phyloP scores from a whole-genome alignment of 2,797 vertebrate species.

The Callimico goeldii region DNA sequence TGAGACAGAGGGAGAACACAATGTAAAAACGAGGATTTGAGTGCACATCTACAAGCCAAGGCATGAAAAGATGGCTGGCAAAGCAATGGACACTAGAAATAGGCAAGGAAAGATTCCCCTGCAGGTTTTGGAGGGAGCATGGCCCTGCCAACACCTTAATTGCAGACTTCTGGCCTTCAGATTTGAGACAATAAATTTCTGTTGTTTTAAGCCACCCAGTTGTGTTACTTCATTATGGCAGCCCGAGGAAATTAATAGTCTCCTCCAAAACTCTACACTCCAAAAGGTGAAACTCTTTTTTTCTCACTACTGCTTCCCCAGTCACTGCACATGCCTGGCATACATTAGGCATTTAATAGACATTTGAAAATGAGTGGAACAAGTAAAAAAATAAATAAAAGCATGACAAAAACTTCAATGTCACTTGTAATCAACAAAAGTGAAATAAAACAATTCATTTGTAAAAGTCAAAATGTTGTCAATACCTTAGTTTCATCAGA shows the following conservation, averaged over 20 bases:
- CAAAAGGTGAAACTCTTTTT: neutral
- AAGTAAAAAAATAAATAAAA: neutral
- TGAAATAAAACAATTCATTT: neutral
- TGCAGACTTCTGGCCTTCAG: neutral
- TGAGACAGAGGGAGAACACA: neutral
- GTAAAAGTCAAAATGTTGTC: neutral
- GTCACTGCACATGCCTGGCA: neutral
- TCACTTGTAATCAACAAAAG: neutral
- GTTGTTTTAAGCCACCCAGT: neutral
- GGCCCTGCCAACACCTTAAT: neutral
- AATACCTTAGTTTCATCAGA: neutral
- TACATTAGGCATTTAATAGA: neutral
- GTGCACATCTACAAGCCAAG: neutral
- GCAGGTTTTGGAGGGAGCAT: neutral
- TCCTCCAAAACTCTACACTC: neutral
- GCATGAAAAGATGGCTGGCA: neutral
- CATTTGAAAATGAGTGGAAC: neutral
- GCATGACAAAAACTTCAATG: neutral
- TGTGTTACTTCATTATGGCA: too few relatives aligned
- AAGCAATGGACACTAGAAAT: neutral
- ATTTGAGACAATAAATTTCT: neutral
- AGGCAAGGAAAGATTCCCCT: neutral
- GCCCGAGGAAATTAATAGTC: neutral
- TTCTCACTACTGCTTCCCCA: neutral
- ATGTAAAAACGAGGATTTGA: neutral